Percentiles rank a stretch among this genome's conserved stretches.
These are phyloP conservation scores for Heteronetta atricapilla DNA, from an alignment of 2,113 vertebrate species.

Conservation along the genomic window DNA sequence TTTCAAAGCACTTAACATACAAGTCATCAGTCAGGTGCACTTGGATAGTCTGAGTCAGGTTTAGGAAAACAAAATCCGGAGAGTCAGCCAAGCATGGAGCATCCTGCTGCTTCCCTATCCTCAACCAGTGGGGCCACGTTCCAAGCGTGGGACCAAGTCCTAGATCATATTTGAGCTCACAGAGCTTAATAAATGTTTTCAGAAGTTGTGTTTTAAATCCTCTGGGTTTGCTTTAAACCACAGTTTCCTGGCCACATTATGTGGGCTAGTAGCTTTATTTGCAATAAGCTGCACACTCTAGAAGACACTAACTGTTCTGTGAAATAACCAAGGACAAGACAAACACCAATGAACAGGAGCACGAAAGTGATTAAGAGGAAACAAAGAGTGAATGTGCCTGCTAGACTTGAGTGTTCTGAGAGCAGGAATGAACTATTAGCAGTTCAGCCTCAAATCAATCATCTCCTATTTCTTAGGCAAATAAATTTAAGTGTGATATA, in stretches of 20 bases:
- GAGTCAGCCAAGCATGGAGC: not conserved
- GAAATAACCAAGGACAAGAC: not conserved
- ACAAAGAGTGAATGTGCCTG: not conserved
- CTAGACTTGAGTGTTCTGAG: not conserved
- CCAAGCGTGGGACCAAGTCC: not conserved
- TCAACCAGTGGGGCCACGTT: not conserved
- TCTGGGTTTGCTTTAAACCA: slow-evolving; percentile 23
- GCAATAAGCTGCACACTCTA: not conserved
- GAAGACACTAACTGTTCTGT: not conserved
- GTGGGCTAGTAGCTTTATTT: slow-evolving; percentile 6
- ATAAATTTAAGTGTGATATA: not conserved
- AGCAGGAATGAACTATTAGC: not conserved
- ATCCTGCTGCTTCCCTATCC: not conserved
- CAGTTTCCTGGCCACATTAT: slow-evolving; percentile 34
- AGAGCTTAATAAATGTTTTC: not conserved
- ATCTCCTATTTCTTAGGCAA: not conserved
- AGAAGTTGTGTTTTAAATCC: not conserved
- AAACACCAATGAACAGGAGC: not conserved
- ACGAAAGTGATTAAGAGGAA: not conserved
- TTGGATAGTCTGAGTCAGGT: not conserved
- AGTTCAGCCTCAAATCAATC: not conserved
- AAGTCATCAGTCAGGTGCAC: not conserved
- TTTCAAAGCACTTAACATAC: not conserved
- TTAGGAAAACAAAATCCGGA: not conserved
- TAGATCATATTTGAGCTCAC: not conserved